These are phyloP conservation scores for Anoncus sp. DNA, from an alignment of 2,888 invertebrate species.

Conservation along the genomic window DNA sequence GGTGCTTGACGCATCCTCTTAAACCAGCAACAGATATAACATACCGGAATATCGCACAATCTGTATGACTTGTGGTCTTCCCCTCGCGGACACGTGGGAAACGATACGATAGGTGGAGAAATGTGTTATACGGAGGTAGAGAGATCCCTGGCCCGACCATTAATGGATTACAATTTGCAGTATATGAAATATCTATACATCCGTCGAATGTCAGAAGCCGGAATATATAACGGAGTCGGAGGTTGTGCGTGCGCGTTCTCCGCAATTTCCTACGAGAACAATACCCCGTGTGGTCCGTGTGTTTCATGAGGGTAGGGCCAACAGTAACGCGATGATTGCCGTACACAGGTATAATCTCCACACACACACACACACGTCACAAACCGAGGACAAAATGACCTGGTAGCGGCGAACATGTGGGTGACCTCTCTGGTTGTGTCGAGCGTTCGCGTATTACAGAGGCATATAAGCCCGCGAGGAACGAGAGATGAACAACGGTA, in stretches of 20 bases:
- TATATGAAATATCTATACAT: constrained; percentile 72
- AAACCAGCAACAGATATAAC: too few relatives aligned
- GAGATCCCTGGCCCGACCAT: constrained; percentile 20
- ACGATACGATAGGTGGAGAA: constrained; percentile 6
- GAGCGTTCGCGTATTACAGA: constrained; percentile 9
- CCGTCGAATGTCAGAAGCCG: constrained; percentile 73
- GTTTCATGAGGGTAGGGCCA: constrained; percentile 34
- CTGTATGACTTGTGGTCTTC: too few relatives aligned
- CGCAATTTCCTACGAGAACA: constrained; percentile 76
- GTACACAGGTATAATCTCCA: too few relatives aligned
- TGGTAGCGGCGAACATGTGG: constrained; percentile 18
- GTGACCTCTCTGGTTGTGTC: constrained; percentile 24
- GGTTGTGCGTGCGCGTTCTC: constrained; percentile 66
- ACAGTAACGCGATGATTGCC: constrained; percentile 45
- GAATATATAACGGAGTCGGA: constrained; percentile 76
- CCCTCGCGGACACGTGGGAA: background rate
- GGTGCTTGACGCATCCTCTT: too few relatives aligned
- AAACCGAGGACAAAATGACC: constrained; percentile 37
- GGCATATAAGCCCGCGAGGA: constrained; percentile 32
- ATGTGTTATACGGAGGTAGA: constrained; percentile 13
- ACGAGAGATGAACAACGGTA: constrained; percentile 45
- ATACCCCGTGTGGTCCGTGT: constrained; percentile 62
- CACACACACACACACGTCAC: too few relatives aligned
- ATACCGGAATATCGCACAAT: too few relatives aligned
- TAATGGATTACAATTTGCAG: constrained; percentile 28